Base-by-base conservation (phyloP, 2,888 invertebrate species). In the Tachina lurida region DNA sequence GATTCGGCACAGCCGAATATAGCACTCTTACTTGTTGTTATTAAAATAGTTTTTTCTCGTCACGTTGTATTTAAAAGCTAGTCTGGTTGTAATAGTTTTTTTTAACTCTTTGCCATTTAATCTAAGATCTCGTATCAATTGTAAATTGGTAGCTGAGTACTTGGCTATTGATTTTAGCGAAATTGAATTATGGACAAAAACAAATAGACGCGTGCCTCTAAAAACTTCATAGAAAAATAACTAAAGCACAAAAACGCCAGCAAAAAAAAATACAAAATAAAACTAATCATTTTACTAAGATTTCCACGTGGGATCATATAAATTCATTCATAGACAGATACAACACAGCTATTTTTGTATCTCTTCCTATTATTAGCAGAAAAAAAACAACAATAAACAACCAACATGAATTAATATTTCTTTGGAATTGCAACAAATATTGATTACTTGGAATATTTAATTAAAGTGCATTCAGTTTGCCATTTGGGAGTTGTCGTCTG, bases 161-260 rank as follows among this genome's bases (percentile, higher is more conserved):
- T 62, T 49, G 54, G 52, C 52, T 67, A 67, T 71, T 58, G 77
- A 83, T 73, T 45, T 58, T n/a, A 65, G 81, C 17, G 15, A 68
- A 68, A 68, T 19, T 7, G n/a, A 60, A 63, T 49, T 70, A 22
- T 63, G 22, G 73, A 41, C 47, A 67, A 17, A 43, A 81, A 19
- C 68, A 63, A 82, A 60, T 39, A 62, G 78, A 62, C 83, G 83
- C 83, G 83, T 84, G 83, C 83, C 83, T 84, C 65, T 49, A 63
- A 82, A 76, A 81, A 58, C 22, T 12, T 71, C 58, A 49, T 45
- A 45, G 63, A 47, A 63, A 31, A 15, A 62, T 19, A 39, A 63
- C 1, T 9, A 54, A 17, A 54, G 19, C 31, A 31, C 31, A 31
- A 31, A 5, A 31, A 58, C 56, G 15, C 22, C 56, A 39, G 0